phyloP scores from a whole-genome alignment of 2,113 vertebrate species.

The Pseudopodoces humilis region DNA sequence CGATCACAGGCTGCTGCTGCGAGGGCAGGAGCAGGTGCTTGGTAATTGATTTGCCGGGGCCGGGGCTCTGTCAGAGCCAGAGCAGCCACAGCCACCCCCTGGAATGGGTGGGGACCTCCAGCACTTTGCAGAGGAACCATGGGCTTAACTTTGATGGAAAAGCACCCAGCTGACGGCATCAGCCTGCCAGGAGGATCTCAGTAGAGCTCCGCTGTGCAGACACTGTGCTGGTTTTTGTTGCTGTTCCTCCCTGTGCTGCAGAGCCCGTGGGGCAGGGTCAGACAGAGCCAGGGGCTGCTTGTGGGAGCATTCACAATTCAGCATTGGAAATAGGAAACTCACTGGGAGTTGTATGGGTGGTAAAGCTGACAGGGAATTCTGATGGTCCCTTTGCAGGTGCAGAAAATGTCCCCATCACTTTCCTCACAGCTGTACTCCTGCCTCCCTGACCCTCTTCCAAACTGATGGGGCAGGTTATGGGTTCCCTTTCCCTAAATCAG shows the following conservation, averaged over 20 bases:
- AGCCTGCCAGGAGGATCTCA: neutral
- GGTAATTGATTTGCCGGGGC: neutral
- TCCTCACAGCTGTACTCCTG: neutral
- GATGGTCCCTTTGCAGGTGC: rapidly evolving
- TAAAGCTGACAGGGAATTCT: neutral
- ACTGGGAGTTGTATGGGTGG: neutral
- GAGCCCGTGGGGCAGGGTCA: neutral
- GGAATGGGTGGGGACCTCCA: rapidly evolving
- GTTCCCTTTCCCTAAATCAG: neutral
- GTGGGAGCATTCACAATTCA: neutral
- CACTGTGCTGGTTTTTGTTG: neutral
- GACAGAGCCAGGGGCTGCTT: rapidly evolving
- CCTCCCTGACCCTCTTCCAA: neutral
- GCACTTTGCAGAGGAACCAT: neutral
- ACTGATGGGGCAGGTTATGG: neutral
- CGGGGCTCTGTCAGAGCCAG: neutral
- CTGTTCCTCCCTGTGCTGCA: rapidly evolving
- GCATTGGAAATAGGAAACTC: neutral
- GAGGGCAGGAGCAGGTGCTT: neutral
- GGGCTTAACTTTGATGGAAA: neutral
- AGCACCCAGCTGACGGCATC: rapidly evolving
- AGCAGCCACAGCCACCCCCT: neutral
- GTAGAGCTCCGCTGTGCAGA: neutral
- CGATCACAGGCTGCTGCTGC: neutral
- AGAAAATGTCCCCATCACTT: neutral